Evolutionary conservation across 2,888 invertebrate genomes (phyloP), one percentile per base, ranked within the genome.

Genomic region (Eumerus sabulonum): DNA sequence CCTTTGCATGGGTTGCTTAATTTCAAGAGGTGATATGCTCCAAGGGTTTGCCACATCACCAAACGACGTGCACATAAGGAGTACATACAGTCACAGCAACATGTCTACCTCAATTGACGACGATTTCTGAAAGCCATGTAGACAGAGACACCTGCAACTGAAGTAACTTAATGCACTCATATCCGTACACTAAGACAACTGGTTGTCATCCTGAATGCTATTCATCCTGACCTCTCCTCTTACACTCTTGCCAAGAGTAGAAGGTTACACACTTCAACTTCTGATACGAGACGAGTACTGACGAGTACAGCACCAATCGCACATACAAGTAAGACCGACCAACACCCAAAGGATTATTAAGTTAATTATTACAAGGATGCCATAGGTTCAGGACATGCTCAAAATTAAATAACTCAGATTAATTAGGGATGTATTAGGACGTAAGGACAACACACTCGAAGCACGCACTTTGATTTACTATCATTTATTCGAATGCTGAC

Each of bases 321-420:
- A n/a, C n/a, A n/a, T n/a, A n/a, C 27, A 7, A 27, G 7, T 27
- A 27, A 4, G 27, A 27, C 27, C 27, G 14, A 45, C 17, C 1
- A 36, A 18, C 36, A 54, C 18, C 60, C 66, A 56, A 1, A 47
- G 59, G 63, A 79, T 79, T 79, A 73, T 63, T 68, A 59, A 68
- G 73, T 64, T 68, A 79, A 79, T 79, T 68, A 79, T 53, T 63
- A 64, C 59, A 74, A 42, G 60, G 45, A 64, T 50, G 60, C 51
- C 64, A 45, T 48, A 60, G 68, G 79, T 74, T 74, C 68, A 70
- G 68, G 68, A 53, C 64, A 56, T 79, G 79, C 50, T 70, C 79
- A 51, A 74, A 70, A 79, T 79, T 79, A 79, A 79, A 79, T 79
- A 73, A 63, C 57, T 63, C 68, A 70, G 64, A 74, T 79, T 74